Percentiles rank a stretch among this genome's conserved stretches.
Conservation (phyloP, 2,888 invertebrate genomes). For the Mythimna ferrago region DNA sequence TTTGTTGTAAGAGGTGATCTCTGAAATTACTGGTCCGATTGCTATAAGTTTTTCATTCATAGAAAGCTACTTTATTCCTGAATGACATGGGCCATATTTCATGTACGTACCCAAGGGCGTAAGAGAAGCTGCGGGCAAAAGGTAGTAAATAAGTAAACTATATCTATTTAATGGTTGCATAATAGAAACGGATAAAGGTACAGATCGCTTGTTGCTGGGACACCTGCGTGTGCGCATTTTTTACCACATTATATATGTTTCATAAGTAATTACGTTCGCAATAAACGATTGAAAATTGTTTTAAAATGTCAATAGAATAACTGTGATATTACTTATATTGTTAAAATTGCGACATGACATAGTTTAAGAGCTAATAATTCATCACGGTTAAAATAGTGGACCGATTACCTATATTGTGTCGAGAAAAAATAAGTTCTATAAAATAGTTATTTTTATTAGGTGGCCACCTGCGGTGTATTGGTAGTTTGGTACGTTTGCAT, state of each 20-base stretch:
- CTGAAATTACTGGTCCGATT: too few species aligned
- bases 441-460: conserved; percentile 19
- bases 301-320: conserved; percentile 71
- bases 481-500: conserved; percentile 1
- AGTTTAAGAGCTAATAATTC: conserved; percentile 53
- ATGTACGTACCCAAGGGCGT: too few species aligned
- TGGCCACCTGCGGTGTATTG: conserved; percentile 39
- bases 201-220: conserved; percentile 56
- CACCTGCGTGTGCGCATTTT: conserved; percentile 75
- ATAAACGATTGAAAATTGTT: conserved; percentile 72
- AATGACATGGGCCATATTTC: too few species aligned
- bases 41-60: too few species aligned
- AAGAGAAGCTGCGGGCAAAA: background rate
- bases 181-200: conserved; percentile 70
- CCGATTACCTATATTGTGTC: conserved; percentile 2
- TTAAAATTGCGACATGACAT: conserved; percentile 61
- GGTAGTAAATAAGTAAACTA: conserved; percentile 16
- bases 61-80: too few species aligned
- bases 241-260: conserved; percentile 76
- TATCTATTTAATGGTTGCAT: conserved; percentile 16
- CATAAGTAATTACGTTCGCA: conserved; percentile 79
- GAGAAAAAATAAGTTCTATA: conserved; percentile 14
- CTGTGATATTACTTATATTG: conserved; percentile 53
- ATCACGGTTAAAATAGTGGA: conserved; percentile 22
- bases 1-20: too few species aligned